Evolutionary conservation across 2,113 vertebrate species (phyloP).

Genomic region (Eulemur rufifrons): DNA sequence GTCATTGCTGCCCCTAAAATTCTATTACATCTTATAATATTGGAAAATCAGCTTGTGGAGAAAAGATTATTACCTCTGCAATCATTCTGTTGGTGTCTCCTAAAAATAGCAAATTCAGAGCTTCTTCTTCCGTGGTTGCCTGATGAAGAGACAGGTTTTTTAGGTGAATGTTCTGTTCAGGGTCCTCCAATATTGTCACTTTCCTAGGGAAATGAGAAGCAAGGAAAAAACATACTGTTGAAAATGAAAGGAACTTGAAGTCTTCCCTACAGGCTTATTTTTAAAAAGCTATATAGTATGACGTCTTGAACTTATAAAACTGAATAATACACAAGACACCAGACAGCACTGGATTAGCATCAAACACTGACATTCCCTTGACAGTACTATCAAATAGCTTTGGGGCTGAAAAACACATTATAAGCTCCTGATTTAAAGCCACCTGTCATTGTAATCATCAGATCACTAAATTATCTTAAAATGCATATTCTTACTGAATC

Average conservation of each 20-base stretch:
- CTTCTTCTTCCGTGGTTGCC: slow-evolving; percentile 95
- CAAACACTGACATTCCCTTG: not conserved
- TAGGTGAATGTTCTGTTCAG: slow-evolving; percentile 97
- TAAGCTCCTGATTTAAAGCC: not conserved
- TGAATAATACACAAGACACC: not conserved
- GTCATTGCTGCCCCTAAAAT: not conserved
- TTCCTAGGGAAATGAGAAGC: slow-evolving; percentile 83
- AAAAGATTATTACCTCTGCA: slow-evolving; percentile 90
- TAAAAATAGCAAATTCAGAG: slow-evolving; percentile 95
- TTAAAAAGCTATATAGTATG: not conserved
- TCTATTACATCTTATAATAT: not conserved
- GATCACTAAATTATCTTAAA: not conserved
- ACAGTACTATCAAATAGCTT: not conserved
- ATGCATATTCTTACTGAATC: not conserved
- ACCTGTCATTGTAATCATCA: not conserved
- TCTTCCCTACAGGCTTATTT: not conserved
- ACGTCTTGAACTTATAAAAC: slow-evolving; percentile 31
- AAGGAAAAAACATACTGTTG: not conserved
- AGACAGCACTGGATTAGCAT: not conserved
- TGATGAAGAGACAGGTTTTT: slow-evolving; percentile 95
- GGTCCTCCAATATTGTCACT: slow-evolving; percentile 94
- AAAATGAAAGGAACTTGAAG: slow-evolving; percentile 26
- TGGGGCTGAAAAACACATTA: not conserved
- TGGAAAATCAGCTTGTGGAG: not conserved
- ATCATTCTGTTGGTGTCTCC: slow-evolving; percentile 99